Conservation (phyloP, 2,888 invertebrate species). For the Pherbina coryleti region DNA sequence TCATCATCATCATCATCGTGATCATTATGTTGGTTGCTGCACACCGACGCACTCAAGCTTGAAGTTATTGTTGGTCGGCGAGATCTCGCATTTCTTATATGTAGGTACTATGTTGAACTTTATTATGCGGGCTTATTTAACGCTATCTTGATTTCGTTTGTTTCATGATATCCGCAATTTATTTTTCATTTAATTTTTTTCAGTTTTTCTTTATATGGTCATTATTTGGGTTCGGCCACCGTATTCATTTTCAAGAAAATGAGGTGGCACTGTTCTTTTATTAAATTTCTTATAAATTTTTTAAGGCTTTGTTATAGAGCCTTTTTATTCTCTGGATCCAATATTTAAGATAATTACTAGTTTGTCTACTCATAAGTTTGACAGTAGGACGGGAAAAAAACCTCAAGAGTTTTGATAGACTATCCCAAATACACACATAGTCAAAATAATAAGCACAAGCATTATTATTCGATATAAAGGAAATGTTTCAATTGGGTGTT, state of each 20-base stretch:
- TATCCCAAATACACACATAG: no score
- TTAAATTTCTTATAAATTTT: no score
- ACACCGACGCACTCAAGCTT: constrained; percentile 1
- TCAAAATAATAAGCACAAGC: no score
- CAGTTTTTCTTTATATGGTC: neutral
- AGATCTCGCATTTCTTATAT: neutral
- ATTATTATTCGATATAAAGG: no score
- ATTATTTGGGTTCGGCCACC: neutral
- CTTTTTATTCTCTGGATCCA: no score
- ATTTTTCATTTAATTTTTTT: neutral
- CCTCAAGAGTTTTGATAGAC: no score
- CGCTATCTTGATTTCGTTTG: constrained; percentile 27
- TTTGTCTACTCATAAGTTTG: no score
- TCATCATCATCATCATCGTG: neutral
- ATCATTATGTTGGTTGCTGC: neutral
- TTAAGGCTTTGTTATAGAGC: no score
- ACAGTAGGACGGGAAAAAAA: no score
- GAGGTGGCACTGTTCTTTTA: neutral
- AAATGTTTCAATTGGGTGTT: no score
- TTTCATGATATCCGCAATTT: neutral
- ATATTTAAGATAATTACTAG: no score
- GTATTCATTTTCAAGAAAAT: neutral
- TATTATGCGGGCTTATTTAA: constrained; percentile 19
- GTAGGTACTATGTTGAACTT: neutral
- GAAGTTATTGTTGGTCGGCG: neutral